Evolutionary conservation across 1,140 invertebrate species (phyloP).

Genomic region (Wasmannia auropunctata): DNA sequence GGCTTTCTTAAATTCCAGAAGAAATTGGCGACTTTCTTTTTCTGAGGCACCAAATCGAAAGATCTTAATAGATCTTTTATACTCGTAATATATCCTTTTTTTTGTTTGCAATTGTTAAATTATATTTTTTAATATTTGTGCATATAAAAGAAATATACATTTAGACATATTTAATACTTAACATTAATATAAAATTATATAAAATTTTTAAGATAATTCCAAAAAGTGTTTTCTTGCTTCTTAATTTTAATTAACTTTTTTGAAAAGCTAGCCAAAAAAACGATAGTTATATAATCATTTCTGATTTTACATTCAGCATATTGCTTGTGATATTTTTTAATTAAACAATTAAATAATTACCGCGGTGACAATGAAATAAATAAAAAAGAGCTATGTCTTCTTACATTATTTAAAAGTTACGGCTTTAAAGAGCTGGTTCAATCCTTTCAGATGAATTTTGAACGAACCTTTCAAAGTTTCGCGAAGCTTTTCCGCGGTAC

Average conservation of each 20-base stretch:
- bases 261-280: background rate
- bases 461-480: conserved; percentile 12
- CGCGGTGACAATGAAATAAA: too few relatives aligned
- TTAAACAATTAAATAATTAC: too few relatives aligned
- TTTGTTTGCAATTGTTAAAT: background rate
- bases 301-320: background rate
- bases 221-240: background rate
- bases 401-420: background rate
- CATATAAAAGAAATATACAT: background rate
- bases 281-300: too few relatives aligned
- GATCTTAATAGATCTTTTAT: background rate
- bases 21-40: background rate
- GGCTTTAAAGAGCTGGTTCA: background rate
- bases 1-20: background rate
- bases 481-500: background rate
- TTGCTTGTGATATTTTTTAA: background rate
- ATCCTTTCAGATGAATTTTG: conserved; percentile 5
- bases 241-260: background rate
- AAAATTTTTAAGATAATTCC: background rate
- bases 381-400: background rate
- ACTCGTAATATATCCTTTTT: background rate
- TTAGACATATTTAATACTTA: background rate
- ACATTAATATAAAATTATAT: background rate
- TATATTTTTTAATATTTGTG: background rate
- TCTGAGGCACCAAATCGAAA: background rate